phyloP scores from a whole-genome alignment of 2,797 vertebrate species.

The Enteromius trimaculatus region DNA sequence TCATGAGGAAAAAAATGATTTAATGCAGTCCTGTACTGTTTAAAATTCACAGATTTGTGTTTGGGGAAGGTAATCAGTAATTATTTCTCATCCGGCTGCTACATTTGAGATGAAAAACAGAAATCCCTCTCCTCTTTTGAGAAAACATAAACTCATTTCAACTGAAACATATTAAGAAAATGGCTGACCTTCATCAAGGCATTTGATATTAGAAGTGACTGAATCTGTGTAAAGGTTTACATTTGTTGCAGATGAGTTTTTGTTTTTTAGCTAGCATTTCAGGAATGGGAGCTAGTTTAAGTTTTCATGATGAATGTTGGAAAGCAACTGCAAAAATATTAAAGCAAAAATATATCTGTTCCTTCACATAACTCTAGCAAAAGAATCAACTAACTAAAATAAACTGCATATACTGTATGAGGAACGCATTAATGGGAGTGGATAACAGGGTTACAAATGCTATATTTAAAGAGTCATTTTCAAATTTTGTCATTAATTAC shows the following conservation, averaged over 20 bases:
- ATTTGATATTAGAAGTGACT: not conserved
- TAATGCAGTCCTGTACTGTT: constrained; percentile 1
- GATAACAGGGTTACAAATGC: not conserved
- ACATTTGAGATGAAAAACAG: constrained; percentile 7
- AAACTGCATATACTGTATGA: not conserved
- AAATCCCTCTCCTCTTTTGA: not conserved
- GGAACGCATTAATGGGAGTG: not conserved
- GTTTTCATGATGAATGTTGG: not conserved
- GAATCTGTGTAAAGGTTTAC: not conserved
- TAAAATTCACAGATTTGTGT: constrained; percentile 20
- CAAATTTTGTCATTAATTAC: too few relatives aligned
- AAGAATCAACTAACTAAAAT: not conserved
- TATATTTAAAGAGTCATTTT: not conserved
- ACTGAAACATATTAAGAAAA: not conserved
- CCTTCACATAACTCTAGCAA: not conserved
- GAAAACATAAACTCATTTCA: not conserved
- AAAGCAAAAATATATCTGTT: not conserved
- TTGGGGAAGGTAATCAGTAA: not conserved
- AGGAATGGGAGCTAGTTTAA: not conserved
- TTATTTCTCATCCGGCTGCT: not conserved
- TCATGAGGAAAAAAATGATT: not conserved
- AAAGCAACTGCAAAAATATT: not conserved
- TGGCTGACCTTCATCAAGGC: not conserved
- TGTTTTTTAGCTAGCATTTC: not conserved
- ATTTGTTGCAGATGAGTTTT: not conserved